Conservation (phyloP, 2,113 vertebrate genomes). For the Ancistrus triradiatus region DNA sequence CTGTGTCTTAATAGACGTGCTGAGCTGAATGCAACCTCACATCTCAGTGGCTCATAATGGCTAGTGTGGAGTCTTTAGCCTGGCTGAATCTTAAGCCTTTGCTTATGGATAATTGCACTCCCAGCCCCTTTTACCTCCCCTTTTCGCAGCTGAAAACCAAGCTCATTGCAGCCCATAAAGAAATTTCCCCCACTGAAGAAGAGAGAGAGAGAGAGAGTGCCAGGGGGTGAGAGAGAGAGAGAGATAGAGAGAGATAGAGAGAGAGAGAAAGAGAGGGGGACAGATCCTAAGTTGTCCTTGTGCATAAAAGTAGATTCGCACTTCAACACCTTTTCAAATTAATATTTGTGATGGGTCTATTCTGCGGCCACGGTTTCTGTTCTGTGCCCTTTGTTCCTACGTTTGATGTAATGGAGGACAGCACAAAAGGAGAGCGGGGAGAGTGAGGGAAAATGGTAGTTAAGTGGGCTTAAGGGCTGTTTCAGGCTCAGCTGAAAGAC, state of each 20-base stretch:
- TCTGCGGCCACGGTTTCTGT: conserved; percentile 97
- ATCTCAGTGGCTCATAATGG: conserved; percentile 84
- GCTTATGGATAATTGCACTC: conserved; percentile 98
- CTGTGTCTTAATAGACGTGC: conserved; percentile 79
- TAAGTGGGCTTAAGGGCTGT: conserved; percentile 99
- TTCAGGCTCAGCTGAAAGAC: conserved; percentile 99
- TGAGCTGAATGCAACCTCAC: conserved; percentile 81
- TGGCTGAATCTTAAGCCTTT: conserved; percentile 94
- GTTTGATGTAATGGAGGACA: conserved; percentile 99
- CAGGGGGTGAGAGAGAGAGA: conserved; percentile 8
- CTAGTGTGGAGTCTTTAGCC: conserved; percentile 88
- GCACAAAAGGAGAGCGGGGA: conserved; percentile 99
- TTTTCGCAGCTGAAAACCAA: conserved; percentile 97
- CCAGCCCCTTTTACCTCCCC: conserved; percentile 92
- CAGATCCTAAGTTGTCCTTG: conserved; percentile 99
- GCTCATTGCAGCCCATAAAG: conserved; percentile 97
- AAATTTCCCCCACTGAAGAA: conserved; percentile 73
- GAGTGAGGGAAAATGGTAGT: conserved; percentile 99
- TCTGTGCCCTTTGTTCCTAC: conserved; percentile 98
- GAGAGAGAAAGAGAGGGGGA: conserved; percentile 48
- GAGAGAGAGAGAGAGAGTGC: conserved; percentile 41
- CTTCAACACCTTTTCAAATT: conserved; percentile 99
- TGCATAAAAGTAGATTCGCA: conserved; percentile 99
- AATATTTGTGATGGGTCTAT: conserved; percentile 99
- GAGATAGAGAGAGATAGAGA: conserved; percentile 27